A percentile compares a stretch with the other conserved stretches of the same genome.
These are phyloP conservation scores for Sardina pilchardus DNA, from an alignment of 2,113 vertebrate genomes.

Conservation along the genomic window DNA sequence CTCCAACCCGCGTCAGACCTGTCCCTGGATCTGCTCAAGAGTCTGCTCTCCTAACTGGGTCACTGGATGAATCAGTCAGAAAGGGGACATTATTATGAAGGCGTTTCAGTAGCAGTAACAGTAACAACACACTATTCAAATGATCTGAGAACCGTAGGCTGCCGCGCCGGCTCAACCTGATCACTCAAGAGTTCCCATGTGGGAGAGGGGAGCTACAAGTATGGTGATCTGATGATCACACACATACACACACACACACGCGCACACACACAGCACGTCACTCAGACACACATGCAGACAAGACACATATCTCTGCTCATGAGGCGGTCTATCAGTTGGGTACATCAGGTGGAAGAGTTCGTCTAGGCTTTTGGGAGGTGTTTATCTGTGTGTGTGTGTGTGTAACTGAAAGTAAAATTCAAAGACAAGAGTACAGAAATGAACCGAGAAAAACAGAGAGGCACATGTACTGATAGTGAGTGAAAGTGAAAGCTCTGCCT, in stretches of 20 bases:
- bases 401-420: background rate
- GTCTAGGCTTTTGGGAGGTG: background rate
- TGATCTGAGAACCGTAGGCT: background rate
- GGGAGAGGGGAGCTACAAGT: background rate
- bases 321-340: background rate
- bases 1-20: too few species aligned
- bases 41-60: too few species aligned
- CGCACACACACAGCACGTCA: too few species aligned
- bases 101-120: too few species aligned
- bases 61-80: too few species aligned
- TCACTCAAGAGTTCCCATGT: background rate
- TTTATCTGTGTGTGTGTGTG: background rate
- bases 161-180: background rate
- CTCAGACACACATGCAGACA: background rate
- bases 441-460: background rate
- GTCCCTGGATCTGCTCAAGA: too few species aligned
- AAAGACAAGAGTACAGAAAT: background rate
- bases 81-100: too few species aligned
- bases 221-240: background rate
- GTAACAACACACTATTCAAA: background rate
- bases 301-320: background rate
- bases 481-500: constrained; percentile 6
- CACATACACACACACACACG: too few species aligned
- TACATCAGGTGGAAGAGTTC: too few species aligned
- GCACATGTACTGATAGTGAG: background rate